Evolutionary conservation across 2,888 invertebrate genomes (phyloP), one percentile per base, ranked within the genome.

Genomic region (Zaprionus lineosus): DNA sequence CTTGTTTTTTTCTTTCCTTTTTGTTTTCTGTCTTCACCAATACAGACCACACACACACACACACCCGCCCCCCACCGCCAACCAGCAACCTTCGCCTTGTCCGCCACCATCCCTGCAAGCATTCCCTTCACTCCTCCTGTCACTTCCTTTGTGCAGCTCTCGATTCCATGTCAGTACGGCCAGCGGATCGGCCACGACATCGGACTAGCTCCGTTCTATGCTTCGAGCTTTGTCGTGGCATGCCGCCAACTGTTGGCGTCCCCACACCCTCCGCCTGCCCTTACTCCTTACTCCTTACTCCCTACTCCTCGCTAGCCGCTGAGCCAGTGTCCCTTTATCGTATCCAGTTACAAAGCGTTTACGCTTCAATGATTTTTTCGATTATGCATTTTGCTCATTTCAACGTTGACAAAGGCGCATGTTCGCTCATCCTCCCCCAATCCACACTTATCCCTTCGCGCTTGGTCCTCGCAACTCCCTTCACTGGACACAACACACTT

Each of bases 331-430:
- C 39, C 69, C 65, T 44, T 65, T 58, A 55, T 51, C 65, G 57
- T 29, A 60, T 84, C 75, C 75, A 74, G 84, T 84, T 79, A 84
- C 79, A 84, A 84, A 84, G 84, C 79, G 79, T 84, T 79, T 52
- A 82, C 79, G 83, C 79, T 70, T 84, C 83, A 84, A 78, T 72
- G 83, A 65, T 64, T 79, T 83, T 83, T 78, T 78, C 78, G 81
- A 83, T 83, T 83, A 81, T 78, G 84, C 77, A 78, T 84, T 78
- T 78, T 67, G 67, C 70, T 76, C 74, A 76, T 83, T 77, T 83
- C 61, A 61, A 61, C 84, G 56, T 76, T 72, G 79, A 79, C 83
- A 83, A 76, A 78, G 78, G 53, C 44, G 34, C 44, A 43, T 28
- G 12, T 28, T 5, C 7, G 8, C 2, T 5, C 43, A 9, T 2